Conservation (phyloP, 2,113 vertebrate genomes). For the Protobothrops mucrosquamatus region DNA sequence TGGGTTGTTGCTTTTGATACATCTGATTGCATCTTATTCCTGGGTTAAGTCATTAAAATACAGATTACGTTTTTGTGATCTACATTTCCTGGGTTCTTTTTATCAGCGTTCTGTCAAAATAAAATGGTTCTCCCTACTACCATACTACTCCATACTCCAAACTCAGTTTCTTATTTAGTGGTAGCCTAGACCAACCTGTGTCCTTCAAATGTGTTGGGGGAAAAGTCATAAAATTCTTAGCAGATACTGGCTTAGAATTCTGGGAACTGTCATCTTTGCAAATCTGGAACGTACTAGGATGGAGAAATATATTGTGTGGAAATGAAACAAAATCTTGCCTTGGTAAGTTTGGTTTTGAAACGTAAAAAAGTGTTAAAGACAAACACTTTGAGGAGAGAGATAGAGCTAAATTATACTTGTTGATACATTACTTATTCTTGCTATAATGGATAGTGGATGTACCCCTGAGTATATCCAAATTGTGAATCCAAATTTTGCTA, state of each 20-base stretch:
- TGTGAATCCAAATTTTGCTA: not conserved
- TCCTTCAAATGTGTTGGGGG: not conserved
- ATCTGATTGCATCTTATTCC: slow-evolving; percentile 26
- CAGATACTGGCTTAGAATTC: not conserved
- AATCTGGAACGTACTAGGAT: not conserved
- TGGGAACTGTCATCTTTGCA: not conserved
- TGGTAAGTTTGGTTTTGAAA: not conserved
- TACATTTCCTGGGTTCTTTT: not conserved
- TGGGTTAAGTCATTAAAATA: not conserved
- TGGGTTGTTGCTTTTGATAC: slow-evolving; percentile 26
- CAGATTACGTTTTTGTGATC: not conserved
- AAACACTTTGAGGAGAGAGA: not conserved
- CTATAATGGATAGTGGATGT: not conserved
- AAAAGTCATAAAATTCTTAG: not conserved
- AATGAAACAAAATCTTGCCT: not conserved
- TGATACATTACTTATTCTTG: not conserved
- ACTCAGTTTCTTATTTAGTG: not conserved
- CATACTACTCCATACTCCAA: not conserved
- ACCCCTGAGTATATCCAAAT: not conserved
- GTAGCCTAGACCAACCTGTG: not conserved
- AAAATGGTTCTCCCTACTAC: not conserved
- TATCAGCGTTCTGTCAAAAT: not conserved
- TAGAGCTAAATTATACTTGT: not conserved
- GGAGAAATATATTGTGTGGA: not conserved
- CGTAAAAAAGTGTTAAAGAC: not conserved